These are phyloP conservation scores for Euphydryas editha DNA, from an alignment of 2,888 invertebrate genomes.

Conservation along the genomic window DNA sequence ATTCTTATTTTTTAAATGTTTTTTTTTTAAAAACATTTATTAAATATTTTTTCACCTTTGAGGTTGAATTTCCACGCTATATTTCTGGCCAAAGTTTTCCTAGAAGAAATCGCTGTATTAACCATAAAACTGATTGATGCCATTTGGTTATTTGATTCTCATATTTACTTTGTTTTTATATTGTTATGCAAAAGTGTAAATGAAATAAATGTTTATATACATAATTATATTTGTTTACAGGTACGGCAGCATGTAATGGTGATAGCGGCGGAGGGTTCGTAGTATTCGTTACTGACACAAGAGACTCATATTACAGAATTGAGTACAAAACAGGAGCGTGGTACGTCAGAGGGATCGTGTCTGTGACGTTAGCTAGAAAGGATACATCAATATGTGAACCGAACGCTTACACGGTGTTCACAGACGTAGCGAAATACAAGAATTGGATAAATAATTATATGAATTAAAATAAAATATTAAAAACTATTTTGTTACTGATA, in stretches of 20 bases:
- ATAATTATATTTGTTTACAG: conserved; percentile 43
- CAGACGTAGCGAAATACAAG: conserved; percentile 60
- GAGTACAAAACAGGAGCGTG: conserved; percentile 50
- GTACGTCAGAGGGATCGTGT: conserved; percentile 57
- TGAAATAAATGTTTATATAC: too few species aligned
- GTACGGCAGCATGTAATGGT: conserved; percentile 76
- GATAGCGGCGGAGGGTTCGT: conserved; percentile 78
- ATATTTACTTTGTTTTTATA: too few species aligned
- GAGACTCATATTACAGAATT: conserved; percentile 31
- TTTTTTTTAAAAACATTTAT: too few species aligned
- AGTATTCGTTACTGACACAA: conserved; percentile 55
- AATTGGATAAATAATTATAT: conserved; percentile 52
- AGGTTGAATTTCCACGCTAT: too few species aligned
- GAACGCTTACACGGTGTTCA: conserved; percentile 69
- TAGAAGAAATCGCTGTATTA: too few species aligned
- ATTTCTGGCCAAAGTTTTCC: too few species aligned
- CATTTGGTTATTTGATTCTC: too few species aligned
- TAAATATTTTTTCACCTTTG: too few species aligned
- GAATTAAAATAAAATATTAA: conserved; percentile 13
- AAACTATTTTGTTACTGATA: not conserved
- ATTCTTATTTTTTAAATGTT: too few species aligned
- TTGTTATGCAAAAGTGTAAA: too few species aligned
- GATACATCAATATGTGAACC: conserved; percentile 66
- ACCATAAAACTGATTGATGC: too few species aligned
- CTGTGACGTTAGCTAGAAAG: conserved; percentile 47